Conservation (phyloP, 2,888 invertebrate genomes). For the Sarcophaga subvicina region DNA sequence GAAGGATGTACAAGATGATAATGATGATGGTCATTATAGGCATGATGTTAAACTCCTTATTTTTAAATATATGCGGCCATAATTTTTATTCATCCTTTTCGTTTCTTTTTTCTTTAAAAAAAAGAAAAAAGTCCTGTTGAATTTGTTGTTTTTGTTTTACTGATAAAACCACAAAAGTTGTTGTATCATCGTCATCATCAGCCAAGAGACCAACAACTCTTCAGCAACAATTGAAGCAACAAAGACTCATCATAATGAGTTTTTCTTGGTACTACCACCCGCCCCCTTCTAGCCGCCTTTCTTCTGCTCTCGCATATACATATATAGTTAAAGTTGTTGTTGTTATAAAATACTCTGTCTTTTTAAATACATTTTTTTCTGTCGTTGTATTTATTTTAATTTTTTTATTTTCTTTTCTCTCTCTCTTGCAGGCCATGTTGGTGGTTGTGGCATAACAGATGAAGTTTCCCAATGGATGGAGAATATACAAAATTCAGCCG, state of each 20-base stretch:
- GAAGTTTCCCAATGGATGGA: constrained; percentile 97
- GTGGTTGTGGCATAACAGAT: constrained; percentile 94
- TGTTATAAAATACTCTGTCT: no score
- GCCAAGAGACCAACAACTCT: constrained; percentile 27
- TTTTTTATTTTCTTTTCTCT: constrained; percentile 35
- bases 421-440: constrained; percentile 87
- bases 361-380: constrained; percentile 21
- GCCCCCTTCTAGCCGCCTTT: no score
- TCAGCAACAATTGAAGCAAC: constrained; percentile 37
- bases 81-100: constrained; percentile 40
- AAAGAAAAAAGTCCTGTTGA: no score
- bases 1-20: not conserved
- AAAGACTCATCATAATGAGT: no score
- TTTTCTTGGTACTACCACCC: no score
- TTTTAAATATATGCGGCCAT: constrained; percentile 7
- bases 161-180: constrained; percentile 55
- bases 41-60: constrained; percentile 22
- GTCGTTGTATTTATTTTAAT: constrained; percentile 53
- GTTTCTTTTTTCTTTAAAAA: no score
- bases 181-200: constrained; percentile 39
- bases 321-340: no score
- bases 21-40: constrained; percentile 40
- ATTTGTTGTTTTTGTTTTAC: constrained; percentile 28
- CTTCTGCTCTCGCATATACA: no score
- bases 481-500: constrained; percentile 90